Evolutionary conservation across 2,888 invertebrate species (phyloP).

Genomic region (Eupithecia inturbata): DNA sequence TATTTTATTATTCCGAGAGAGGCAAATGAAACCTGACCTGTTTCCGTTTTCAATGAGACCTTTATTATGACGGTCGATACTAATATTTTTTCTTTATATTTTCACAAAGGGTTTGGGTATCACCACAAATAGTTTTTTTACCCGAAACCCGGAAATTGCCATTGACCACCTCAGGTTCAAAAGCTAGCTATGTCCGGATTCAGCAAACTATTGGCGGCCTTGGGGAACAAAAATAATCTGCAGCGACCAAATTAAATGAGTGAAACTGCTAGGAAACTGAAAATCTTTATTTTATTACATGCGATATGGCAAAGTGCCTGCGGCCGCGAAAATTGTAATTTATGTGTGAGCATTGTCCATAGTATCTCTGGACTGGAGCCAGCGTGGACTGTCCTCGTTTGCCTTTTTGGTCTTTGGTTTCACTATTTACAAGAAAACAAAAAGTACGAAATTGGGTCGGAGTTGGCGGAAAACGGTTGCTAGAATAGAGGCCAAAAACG

Average conservation of each 20-base stretch:
- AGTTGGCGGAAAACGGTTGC: neutral
- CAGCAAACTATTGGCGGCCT: neutral
- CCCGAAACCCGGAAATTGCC: conserved; percentile 5
- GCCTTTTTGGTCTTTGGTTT: conserved; percentile 9
- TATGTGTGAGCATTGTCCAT: conserved; percentile 58
- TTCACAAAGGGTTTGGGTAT: neutral
- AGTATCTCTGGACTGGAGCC: conserved; percentile 52
- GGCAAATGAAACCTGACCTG: neutral
- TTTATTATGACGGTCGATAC: conserved; percentile 1
- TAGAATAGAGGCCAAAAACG: neutral
- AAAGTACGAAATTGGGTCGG: neutral
- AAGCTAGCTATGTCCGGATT: neutral
- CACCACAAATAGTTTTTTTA: conserved; percentile 3
- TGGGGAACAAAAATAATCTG: neutral
- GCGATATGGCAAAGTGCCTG: conserved; percentile 47
- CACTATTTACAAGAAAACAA: conserved; percentile 20
- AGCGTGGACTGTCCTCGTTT: conserved; percentile 39
- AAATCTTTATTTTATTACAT: conserved; percentile 42
- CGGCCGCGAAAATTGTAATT: conserved; percentile 56
- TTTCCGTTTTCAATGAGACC: conserved; percentile 1
- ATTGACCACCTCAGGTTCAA: neutral
- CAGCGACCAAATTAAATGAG: conserved; percentile 16
- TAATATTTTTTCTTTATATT: conserved; percentile 3
- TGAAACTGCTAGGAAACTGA: conserved; percentile 22
- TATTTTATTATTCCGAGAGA: neutral